A percentile compares a stretch with the other conserved stretches of the same genome.
Evolutionary conservation across 2,888 invertebrate species (phyloP).

Genomic region (Seira musarum): DNA sequence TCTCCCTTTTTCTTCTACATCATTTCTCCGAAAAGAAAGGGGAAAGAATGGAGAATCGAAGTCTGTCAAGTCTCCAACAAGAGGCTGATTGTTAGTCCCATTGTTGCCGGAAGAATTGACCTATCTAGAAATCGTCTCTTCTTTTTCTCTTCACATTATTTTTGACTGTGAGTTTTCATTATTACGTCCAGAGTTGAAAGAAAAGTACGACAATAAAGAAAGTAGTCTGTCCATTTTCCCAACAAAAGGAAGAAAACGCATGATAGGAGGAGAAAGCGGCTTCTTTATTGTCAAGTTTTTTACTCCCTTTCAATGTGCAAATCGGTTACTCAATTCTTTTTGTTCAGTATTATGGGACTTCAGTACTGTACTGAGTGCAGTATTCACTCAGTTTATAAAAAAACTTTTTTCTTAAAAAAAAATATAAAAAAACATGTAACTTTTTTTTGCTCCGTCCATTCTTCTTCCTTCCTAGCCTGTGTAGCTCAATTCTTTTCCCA

Average conservation of each 20-base stretch:
- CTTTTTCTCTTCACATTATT: constrained; percentile 23
- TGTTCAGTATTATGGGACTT: constrained; percentile 32
- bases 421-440: constrained; percentile 39
- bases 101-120: constrained; percentile 61
- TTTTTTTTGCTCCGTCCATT: constrained; percentile 38
- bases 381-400: no score
- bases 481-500: constrained; percentile 41
- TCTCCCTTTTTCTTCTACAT: constrained; percentile 23
- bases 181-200: constrained; percentile 12
- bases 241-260: not conserved
- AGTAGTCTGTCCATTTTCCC: not conserved
- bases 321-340: constrained; percentile 43
- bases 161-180: constrained; percentile 19
- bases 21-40: constrained; percentile 30
- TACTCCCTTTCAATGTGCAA: constrained; percentile 41
- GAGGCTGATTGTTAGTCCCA: constrained; percentile 54
- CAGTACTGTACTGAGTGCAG: not conserved
- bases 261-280: constrained; percentile 31
- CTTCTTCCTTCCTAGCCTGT: constrained; percentile 20
- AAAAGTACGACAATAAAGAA: not conserved
- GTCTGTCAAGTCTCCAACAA: constrained; percentile 59
- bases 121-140: constrained; percentile 56
- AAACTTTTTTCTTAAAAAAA: constrained; percentile 19
- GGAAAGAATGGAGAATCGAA: constrained; percentile 50
- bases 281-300: constrained; percentile 46